phyloP scores from a whole-genome alignment of 1,140 invertebrate genomes.

The Hydropsyche tenuis region DNA sequence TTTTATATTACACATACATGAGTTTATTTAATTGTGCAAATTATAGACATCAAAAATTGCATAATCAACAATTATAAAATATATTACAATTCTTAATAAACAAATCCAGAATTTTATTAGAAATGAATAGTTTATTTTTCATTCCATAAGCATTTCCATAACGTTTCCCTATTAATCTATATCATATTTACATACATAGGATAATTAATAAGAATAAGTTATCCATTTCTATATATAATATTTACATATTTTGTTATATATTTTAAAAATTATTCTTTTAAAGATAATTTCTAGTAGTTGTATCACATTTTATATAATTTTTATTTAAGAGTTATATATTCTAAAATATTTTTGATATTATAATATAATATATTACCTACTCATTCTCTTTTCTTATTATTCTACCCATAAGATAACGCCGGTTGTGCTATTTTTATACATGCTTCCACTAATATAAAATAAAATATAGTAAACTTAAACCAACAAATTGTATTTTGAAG shows the following conservation, averaged over 20 bases:
- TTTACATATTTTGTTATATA: neutral
- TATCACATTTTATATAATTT: constrained; percentile 19
- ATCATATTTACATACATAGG: too few species aligned
- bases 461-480: neutral
- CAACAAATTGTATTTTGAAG: too few species aligned
- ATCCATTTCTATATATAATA: neutral
- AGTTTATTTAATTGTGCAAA: too few species aligned
- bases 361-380: too few species aligned
- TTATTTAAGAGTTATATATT: neutral
- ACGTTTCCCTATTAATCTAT: too few species aligned
- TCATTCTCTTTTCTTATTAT: neutral
- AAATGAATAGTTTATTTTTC: too few species aligned
- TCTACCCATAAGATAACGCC: constrained; percentile 16
- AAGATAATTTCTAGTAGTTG: neutral
- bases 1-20: too few species aligned
- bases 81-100: neutral
- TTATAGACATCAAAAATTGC: too few species aligned
- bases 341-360: constrained; percentile 4
- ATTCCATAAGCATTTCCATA: too few species aligned
- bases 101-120: too few species aligned
- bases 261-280: neutral
- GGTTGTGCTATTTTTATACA: neutral
- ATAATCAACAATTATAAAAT: too few species aligned
- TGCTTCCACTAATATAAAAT: neutral
- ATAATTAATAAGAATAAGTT: neutral